These are phyloP conservation scores for Nestor notabilis DNA, from an alignment of 2,113 vertebrate species.

Conservation along the genomic window DNA sequence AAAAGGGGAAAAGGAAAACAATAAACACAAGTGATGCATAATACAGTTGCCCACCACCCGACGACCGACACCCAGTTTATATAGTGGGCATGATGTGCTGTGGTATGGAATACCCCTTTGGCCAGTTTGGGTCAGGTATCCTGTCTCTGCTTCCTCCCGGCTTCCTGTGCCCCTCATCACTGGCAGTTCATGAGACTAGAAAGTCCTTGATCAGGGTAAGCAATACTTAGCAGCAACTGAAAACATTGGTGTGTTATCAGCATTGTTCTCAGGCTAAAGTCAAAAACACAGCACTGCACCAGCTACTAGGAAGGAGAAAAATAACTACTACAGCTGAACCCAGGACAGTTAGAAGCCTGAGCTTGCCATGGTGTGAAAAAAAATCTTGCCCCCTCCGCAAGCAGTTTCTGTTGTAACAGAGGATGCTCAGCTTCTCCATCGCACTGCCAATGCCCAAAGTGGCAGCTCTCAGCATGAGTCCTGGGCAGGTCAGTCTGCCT, in stretches of 20 bases:
- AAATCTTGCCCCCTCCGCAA: background rate
- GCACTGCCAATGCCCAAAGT: background rate
- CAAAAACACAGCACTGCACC: background rate
- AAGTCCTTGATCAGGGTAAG: background rate
- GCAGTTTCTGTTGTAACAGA: fast-evolving
- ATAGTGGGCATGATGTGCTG: background rate
- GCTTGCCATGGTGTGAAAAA: fast-evolving
- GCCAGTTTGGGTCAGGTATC: background rate
- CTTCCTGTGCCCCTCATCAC: background rate
- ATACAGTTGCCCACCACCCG: background rate
- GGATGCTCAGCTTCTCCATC: background rate
- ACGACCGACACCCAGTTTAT: background rate
- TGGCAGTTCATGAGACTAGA: background rate
- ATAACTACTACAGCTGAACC: background rate
- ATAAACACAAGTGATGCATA: background rate
- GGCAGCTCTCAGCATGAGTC: background rate
- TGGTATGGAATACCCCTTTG: background rate
- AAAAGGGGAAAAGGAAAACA: background rate
- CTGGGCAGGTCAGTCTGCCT: background rate
- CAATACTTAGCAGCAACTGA: background rate
- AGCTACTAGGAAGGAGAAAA: background rate
- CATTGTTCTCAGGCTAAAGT: background rate
- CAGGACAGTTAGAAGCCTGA: background rate
- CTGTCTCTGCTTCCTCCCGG: background rate
- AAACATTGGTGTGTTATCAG: background rate